Base-by-base conservation (phyloP, 2,113 vertebrate species). In the Myanophis thanlyinensis region DNA sequence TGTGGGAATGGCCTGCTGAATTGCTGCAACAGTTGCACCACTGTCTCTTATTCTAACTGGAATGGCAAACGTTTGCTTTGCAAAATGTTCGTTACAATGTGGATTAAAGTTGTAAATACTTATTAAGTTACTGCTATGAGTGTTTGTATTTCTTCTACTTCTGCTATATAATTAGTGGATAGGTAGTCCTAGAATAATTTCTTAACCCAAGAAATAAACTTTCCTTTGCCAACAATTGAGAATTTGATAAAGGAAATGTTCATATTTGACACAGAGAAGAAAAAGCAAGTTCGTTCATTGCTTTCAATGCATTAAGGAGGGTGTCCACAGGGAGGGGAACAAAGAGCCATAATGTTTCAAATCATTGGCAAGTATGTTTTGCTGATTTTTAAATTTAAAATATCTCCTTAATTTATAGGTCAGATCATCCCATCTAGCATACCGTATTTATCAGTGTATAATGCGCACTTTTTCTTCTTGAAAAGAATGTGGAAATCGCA, bases 61-160 rank as follows among this genome's bases (percentile, higher is more conserved):
- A 91, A 89, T 49, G 46, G 49, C 53, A 89, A 46, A 49, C 85
- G 20, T 85, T 54, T 91, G 67, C 53, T 62, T 89, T 87, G 48
- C 23, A 85, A 51, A 62, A 56, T 89, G 87, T 93, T 88, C 30
- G 35, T 90, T 91, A 85, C 85, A 93, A 89, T 51, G 47, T 86
- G 90, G 85, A 97, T 96, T 97, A 97, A 97, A 97, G 84, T 92
- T 93, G 87, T 95, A 89, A 94, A 87, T 89, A 62, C 20, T 12
- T 48, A 89, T 67, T 35, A 35, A 3, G 30, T 44, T 90, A 56
- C 87, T 46, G 30, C 0, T 87, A 25, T 89, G 48, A 30, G 23
- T 13, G 25, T 59, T 5, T 84, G 22, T 85, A 6, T 48, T 85
- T 91, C 22, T 51, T 87, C 22, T 91, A 35, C 48, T 40, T 49